These are phyloP conservation scores for Sebastes trivittatus DNA, from an alignment of 2,797 vertebrate species.

Conservation along the genomic window DNA sequence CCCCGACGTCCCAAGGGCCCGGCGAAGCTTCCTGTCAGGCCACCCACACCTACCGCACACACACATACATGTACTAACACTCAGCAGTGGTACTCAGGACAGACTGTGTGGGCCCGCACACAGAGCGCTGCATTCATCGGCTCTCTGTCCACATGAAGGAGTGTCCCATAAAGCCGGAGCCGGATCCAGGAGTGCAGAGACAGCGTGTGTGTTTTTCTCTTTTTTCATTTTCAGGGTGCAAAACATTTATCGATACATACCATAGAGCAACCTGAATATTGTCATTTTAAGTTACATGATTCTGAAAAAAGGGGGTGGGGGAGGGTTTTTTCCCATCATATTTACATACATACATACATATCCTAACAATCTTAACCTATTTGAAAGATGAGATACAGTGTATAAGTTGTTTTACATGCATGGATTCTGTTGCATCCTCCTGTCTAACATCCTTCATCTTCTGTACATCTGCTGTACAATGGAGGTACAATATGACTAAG, in stretches of 20 bases:
- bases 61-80: conserved; percentile 46
- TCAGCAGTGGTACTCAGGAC: conserved; percentile 57
- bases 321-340: conserved; percentile 50
- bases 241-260: conserved; percentile 81
- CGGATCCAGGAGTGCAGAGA: conserved; percentile 63
- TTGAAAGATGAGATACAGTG: conserved; percentile 74
- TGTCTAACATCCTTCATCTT: conserved; percentile 55
- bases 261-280: conserved; percentile 81
- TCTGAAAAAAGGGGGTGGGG: conserved; percentile 58
- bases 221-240: conserved; percentile 72
- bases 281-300: conserved; percentile 75
- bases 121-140: conserved; percentile 59
- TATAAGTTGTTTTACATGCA: conserved; percentile 81
- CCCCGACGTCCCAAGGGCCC: conserved; percentile 50
- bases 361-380: conserved; percentile 77
- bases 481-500: conserved; percentile 62
- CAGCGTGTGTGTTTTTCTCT: conserved; percentile 35
- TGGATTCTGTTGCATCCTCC: conserved; percentile 65
- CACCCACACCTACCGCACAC: conserved; percentile 47
- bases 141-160: conserved; percentile 58
- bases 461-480: conserved; percentile 62
- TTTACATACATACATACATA: conserved; percentile 83
- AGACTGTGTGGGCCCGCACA: conserved; percentile 74
- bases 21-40: conserved; percentile 56
- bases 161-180: conserved; percentile 56